phyloP scores from a whole-genome alignment of 2,888 invertebrate species.

The Yponomeuta plumbellus region DNA sequence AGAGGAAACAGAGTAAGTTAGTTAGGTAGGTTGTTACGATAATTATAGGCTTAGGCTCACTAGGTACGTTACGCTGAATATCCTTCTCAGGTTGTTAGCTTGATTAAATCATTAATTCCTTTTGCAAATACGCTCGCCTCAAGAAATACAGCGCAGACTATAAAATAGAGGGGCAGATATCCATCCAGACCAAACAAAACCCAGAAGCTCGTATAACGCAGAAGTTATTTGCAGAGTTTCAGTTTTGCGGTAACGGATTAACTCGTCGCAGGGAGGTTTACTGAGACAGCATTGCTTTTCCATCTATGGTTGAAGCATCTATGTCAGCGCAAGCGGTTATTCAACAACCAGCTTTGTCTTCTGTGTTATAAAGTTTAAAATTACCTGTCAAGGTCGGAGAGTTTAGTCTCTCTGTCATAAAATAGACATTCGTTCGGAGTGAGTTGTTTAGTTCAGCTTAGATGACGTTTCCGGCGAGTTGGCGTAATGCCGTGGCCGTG shows the following conservation, averaged over 20 bases:
- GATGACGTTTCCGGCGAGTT: slow-evolving; percentile 61
- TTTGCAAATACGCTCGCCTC: not conserved
- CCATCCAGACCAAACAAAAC: slow-evolving; percentile 16
- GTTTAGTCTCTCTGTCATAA: slow-evolving; percentile 28
- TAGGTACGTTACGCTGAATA: not conserved
- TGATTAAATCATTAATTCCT: slow-evolving; percentile 2
- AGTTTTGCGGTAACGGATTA: slow-evolving; percentile 61
- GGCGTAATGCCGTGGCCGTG: slow-evolving; percentile 40
- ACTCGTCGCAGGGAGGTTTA: slow-evolving; percentile 51
- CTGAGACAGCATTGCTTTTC: slow-evolving; percentile 45
- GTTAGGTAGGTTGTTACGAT: no score
- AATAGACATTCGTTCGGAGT: slow-evolving; percentile 40
- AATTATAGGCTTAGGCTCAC: no score
- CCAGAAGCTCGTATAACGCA: slow-evolving; percentile 25
- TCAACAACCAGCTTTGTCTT: slow-evolving; percentile 29
- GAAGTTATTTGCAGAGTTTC: slow-evolving; percentile 57
- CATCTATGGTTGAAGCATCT: slow-evolving; percentile 24
- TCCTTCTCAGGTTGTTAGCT: not conserved
- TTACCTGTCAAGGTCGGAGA: slow-evolving; percentile 20
- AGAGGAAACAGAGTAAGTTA: no score
- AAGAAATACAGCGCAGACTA: not conserved
- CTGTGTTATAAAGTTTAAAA: slow-evolving; percentile 27
- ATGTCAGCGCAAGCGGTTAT: not conserved
- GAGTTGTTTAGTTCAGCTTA: slow-evolving; percentile 65
- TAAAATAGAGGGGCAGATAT: not conserved